Conservation (phyloP, 2,888 invertebrate species). For the Dinocampus coccinellae region DNA sequence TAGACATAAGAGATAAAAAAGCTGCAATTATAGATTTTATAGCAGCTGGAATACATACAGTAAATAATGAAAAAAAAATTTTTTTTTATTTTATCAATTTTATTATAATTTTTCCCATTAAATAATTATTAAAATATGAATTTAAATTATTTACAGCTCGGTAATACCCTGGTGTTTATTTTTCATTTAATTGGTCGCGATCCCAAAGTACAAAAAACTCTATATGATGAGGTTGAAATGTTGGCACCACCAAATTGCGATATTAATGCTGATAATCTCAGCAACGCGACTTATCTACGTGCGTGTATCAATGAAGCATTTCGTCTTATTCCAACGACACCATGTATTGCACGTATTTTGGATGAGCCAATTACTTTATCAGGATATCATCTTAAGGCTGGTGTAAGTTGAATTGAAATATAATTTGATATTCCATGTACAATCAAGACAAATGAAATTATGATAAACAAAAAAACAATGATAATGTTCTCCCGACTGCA, state of each 20-base stretch:
- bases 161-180: conserved; percentile 85
- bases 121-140: background rate
- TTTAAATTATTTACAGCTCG: conserved; percentile 72
- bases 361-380: conserved; percentile 80
- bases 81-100: conserved; percentile 20
- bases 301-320: conserved; percentile 86
- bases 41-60: conserved; percentile 89
- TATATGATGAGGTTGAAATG: conserved; percentile 76
- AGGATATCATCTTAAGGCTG: conserved; percentile 79
- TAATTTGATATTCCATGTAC: background rate
- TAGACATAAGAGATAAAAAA: conserved; percentile 86
- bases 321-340: conserved; percentile 81
- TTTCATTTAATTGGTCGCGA: conserved; percentile 81
- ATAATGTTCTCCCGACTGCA: conserved; percentile 62
- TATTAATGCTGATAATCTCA: conserved; percentile 74
- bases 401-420: conserved; percentile 72
- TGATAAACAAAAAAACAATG: background rate
- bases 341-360: conserved; percentile 82
- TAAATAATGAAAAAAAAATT: conserved; percentile 61
- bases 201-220: conserved; percentile 76
- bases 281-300: conserved; percentile 80
- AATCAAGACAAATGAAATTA: background rate
- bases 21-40: conserved; percentile 89
- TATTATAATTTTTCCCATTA: conserved; percentile 11
- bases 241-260: conserved; percentile 72